Percentiles rank a stretch among this genome's conserved stretches.
These are phyloP conservation scores for Hirudinaria manillensis DNA, from an alignment of 2,888 invertebrate species.

Conservation along the genomic window DNA sequence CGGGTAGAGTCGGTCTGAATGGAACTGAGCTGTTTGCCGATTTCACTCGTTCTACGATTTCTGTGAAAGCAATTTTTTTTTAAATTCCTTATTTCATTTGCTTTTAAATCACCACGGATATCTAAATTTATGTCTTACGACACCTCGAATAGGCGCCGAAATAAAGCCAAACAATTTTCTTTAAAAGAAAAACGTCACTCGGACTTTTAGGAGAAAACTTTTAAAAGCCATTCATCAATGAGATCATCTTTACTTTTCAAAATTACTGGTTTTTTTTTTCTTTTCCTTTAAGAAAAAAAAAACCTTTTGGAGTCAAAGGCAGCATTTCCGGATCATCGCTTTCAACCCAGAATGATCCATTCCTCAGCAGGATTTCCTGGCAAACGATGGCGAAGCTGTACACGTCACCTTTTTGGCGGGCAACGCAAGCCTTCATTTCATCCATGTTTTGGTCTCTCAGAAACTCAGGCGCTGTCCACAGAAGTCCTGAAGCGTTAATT, in stretches of 20 bases:
- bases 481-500: constrained; percentile 56
- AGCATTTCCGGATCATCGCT: constrained; percentile 43
- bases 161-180: too few relatives aligned
- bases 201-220: not conserved
- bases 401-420: constrained; percentile 56
- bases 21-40: constrained; percentile 60
- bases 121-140: not conserved
- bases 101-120: not conserved
- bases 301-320: constrained; percentile 42
- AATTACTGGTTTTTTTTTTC: not conserved
- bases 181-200: too few relatives aligned
- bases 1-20: constrained; percentile 67
- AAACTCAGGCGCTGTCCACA: constrained; percentile 82
- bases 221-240: not conserved
- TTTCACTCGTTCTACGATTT: constrained; percentile 72
- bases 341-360: constrained; percentile 49
- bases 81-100: not conserved
- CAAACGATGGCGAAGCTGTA: constrained; percentile 85
- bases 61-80: constrained; percentile 57
- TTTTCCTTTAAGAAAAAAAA: constrained; percentile 26
- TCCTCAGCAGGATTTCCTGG: constrained; percentile 72
- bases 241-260: not conserved
- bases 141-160: not conserved
- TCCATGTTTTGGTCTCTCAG: constrained; percentile 48
- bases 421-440: constrained; percentile 41